Conservation (phyloP, 2,888 invertebrate genomes). For the Monoplex corrugatus region DNA sequence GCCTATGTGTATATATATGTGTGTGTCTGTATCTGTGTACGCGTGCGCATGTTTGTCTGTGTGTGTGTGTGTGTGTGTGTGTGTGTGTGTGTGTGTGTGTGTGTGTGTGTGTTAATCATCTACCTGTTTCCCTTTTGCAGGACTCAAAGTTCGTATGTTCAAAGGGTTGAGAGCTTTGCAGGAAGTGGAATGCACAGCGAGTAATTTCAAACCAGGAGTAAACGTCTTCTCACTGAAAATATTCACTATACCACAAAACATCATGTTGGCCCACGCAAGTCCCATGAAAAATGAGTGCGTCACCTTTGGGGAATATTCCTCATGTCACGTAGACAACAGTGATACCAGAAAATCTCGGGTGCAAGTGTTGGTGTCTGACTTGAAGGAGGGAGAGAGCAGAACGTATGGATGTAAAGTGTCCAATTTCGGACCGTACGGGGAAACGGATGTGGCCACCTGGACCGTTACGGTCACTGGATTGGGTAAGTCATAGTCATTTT, state of each 20-base stretch:
- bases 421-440: background rate
- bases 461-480: background rate
- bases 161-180: conserved; percentile 13
- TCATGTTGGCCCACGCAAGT: conserved; percentile 5
- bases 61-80: no score
- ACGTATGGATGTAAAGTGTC: conserved; percentile 10
- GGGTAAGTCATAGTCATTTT: background rate
- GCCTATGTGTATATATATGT: no score
- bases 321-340: background rate
- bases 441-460: background rate
- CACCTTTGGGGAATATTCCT: conserved; percentile 34
- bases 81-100: no score
- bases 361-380: conserved; percentile 8
- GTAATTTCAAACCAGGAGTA: conserved; percentile 25
- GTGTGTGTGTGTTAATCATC: no score
- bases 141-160: conserved; percentile 27
- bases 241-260: background rate
- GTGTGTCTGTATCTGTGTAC: no score
- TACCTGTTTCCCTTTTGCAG: conserved; percentile 14
- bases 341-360: background rate
- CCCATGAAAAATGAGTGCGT: conserved; percentile 19
- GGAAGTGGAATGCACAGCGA: conserved; percentile 36
- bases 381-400: background rate
- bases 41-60: no score
- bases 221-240: conserved; percentile 21